These are phyloP conservation scores for Neotoma lepida DNA, from an alignment of 2,113 vertebrate genomes.

Conservation along the genomic window DNA sequence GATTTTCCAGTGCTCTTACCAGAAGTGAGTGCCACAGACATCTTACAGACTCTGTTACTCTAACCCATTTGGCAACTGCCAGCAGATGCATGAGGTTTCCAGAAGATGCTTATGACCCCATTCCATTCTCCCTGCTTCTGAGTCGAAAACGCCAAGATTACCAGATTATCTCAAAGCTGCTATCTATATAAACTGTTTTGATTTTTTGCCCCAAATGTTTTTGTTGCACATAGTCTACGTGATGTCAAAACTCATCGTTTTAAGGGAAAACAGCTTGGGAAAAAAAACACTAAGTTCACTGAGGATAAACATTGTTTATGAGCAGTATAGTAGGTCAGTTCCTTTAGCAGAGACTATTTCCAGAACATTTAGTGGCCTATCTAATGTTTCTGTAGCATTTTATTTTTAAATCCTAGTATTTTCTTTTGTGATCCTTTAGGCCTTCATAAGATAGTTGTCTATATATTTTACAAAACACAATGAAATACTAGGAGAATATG, in stretches of 20 bases:
- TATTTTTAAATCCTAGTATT: slow-evolving; percentile 30
- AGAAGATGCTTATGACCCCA: background rate
- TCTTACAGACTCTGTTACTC: background rate
- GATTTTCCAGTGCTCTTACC: slow-evolving; percentile 4
- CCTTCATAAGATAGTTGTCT: background rate
- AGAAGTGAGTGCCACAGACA: slow-evolving; percentile 30
- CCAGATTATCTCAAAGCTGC: slow-evolving; percentile 58
- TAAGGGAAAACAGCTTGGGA: slow-evolving; percentile 10
- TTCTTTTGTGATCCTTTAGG: background rate
- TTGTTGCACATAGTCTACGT: slow-evolving; percentile 52
- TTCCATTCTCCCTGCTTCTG: slow-evolving; percentile 19
- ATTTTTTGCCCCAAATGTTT: slow-evolving; percentile 66
- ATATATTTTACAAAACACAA: background rate
- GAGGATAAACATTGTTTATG: slow-evolving; percentile 42
- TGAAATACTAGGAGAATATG: background rate
- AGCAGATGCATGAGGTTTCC: background rate
- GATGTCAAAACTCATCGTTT: slow-evolving; percentile 64
- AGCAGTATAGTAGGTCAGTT: background rate
- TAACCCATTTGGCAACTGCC: background rate
- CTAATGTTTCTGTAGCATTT: slow-evolving; percentile 3
- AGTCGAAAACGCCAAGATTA: slow-evolving; percentile 17
- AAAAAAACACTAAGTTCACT: background rate
- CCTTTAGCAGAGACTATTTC: background rate
- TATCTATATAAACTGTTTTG: slow-evolving; percentile 76
- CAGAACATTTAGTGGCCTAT: background rate